Conservation (phyloP, 2,797 vertebrate genomes). For the Anas capensis region DNA sequence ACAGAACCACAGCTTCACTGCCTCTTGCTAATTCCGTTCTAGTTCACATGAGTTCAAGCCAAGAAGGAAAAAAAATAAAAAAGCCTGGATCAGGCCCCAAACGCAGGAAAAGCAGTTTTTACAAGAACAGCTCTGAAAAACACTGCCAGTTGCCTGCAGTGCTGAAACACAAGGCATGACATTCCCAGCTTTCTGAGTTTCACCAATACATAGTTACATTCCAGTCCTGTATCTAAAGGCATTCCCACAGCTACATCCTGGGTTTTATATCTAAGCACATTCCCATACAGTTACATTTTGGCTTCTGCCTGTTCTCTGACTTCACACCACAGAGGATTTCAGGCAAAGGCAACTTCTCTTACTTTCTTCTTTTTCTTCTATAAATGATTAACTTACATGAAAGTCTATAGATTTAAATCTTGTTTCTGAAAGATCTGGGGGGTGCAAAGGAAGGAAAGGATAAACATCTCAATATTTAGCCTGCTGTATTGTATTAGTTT, state of each 20-base stretch:
- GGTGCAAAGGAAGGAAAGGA: neutral
- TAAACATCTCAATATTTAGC: conserved; percentile 11
- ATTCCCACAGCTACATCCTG: conserved; percentile 37
- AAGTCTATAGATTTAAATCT: neutral
- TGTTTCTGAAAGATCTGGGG: neutral
- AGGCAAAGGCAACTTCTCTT: neutral
- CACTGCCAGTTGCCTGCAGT: conserved; percentile 21
- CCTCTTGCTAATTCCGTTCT: neutral
- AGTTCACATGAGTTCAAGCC: conserved; percentile 53
- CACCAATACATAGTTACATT: conserved; percentile 12
- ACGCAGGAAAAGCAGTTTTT: conserved; percentile 8
- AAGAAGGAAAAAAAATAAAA: neutral
- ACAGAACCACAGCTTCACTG: neutral
- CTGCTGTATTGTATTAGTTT: neutral
- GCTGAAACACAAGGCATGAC: neutral
- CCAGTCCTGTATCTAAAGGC: neutral
- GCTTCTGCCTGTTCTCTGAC: neutral
- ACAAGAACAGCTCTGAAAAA: neutral
- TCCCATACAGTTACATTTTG: neutral
- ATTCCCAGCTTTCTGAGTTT: conserved; percentile 25
- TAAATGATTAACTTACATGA: neutral
- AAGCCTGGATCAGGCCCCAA: neutral
- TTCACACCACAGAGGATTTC: neutral
- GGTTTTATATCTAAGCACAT: neutral
- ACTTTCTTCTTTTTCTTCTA: neutral